Base-by-base conservation (phyloP, 2,888 invertebrate species). In the Dicycla oo region DNA sequence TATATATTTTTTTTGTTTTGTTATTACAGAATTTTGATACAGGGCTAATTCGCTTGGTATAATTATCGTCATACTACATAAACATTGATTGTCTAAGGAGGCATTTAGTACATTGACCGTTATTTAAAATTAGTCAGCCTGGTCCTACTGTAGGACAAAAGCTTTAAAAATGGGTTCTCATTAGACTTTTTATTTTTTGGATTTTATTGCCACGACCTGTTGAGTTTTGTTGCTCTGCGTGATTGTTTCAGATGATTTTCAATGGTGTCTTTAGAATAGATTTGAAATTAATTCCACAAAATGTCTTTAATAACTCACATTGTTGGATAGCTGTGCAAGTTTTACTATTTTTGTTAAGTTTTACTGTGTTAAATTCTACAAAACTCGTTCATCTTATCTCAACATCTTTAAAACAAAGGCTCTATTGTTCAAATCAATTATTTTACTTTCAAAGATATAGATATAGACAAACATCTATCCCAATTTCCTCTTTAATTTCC, bases 401-500 rank as follows among this genome's bases (percentile, higher is more conserved):
- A 34, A 51, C 3, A 64, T 73, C 15, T 40, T n/a, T 45, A 1
- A 7, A 73, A 54, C 10, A 49, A 30, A 54, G 51, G 7, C 47
- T 45, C 18, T 11, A 64, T 7, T 60, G 23, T 54, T 38, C 26
- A 62, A 57, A n/a, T 43, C 18, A 23, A 34, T 26, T 43, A 3
- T n/a, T 56, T 56, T 13, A 58, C 23, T 54, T 15, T 6, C 26
- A 62, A 30, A 23, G 20, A 20, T 45, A 40, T 18, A 23, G 20
- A 20, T 45, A 40, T 18, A 68, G 13, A 51, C 34, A 53, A 68
- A 74, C 23, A 61, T 72, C 26, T 53, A 8, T 38, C 13, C 15
- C 34, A 73, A 82, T 82, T 74, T 82, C 69, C 76, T 51, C 6
- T 49, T 64, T 26, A 58, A 84, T 82, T 74, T 80, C 70, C 68